Evolutionary conservation across 1,140 invertebrate species (phyloP).

Genomic region (Heliconius hewitsoni): DNA sequence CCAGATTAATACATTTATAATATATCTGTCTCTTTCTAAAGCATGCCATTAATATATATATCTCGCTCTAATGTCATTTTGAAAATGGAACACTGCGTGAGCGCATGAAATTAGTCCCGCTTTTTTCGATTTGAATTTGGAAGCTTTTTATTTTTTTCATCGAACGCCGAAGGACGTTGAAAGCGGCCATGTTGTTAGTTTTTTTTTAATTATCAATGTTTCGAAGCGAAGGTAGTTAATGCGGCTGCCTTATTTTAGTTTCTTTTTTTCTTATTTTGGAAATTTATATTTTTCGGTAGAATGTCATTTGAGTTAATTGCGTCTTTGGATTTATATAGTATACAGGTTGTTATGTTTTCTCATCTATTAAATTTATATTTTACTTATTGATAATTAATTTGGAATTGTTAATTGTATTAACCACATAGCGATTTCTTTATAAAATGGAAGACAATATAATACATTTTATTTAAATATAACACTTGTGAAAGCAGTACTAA

Average conservation of each 20-base stretch:
- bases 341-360: slow-evolving; percentile 33
- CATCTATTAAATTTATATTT: too few relatives aligned
- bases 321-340: slow-evolving; percentile 38
- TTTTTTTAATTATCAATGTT: slow-evolving; percentile 70
- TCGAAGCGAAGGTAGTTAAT: slow-evolving; percentile 55
- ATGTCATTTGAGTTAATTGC: slow-evolving; percentile 58
- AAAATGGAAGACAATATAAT: too few relatives aligned
- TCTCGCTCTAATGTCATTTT: slow-evolving; percentile 65
- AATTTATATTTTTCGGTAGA: slow-evolving; percentile 62
- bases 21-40: slow-evolving; percentile 49
- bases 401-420: too few relatives aligned
- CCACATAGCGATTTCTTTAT: too few relatives aligned
- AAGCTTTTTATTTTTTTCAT: slow-evolving; percentile 60
- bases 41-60: background rate
- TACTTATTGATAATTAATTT: too few relatives aligned
- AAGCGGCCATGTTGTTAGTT: slow-evolving; percentile 61
- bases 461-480: too few relatives aligned
- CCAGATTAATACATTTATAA: slow-evolving; percentile 78
- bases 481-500: too few relatives aligned
- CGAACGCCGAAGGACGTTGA: slow-evolving; percentile 57
- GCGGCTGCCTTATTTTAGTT: slow-evolving; percentile 40
- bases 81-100: slow-evolving; percentile 74
- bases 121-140: slow-evolving; percentile 77
- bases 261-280: slow-evolving; percentile 32
- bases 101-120: slow-evolving; percentile 76